These are phyloP conservation scores for Ochlodes sylvanus DNA, from an alignment of 2,888 invertebrate species.

Conservation along the genomic window DNA sequence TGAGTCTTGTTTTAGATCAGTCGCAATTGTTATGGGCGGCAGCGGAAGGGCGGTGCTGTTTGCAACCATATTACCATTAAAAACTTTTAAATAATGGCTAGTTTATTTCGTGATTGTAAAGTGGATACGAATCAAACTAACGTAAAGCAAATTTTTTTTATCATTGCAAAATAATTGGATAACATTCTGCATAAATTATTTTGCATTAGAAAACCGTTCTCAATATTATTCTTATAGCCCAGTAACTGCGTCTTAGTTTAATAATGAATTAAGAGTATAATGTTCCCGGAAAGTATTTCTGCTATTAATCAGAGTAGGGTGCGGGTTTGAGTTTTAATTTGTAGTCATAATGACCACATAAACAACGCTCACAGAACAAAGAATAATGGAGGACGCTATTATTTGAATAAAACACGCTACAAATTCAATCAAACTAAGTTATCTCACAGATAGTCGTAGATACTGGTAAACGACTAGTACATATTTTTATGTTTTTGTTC, in stretches of 20 bases:
- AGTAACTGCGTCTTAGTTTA: background rate
- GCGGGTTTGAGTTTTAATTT: constrained; percentile 1
- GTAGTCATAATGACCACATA: constrained; percentile 13
- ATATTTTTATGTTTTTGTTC: too few species aligned
- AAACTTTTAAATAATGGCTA: too few species aligned
- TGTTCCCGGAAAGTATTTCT: background rate
- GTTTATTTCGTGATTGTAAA: too few species aligned
- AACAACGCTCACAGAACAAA: background rate
- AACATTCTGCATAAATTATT: too few species aligned
- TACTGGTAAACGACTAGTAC: too few species aligned
- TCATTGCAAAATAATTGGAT: too few species aligned
- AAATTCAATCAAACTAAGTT: background rate
- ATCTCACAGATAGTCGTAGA: background rate
- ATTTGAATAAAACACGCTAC: background rate
- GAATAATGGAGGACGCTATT: constrained; percentile 5
- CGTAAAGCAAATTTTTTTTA: too few species aligned
- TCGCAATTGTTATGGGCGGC: too few species aligned
- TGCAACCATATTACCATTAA: too few species aligned
- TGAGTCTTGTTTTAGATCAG: too few species aligned
- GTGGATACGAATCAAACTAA: too few species aligned
- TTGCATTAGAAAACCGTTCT: background rate
- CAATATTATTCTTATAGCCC: background rate
- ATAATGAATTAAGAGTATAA: constrained; percentile 1
- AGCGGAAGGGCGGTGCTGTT: too few species aligned
- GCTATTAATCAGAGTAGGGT: background rate